Conservation (phyloP, 2,113 vertebrate species). For the Pseudorhombus dupliciocellatus region DNA sequence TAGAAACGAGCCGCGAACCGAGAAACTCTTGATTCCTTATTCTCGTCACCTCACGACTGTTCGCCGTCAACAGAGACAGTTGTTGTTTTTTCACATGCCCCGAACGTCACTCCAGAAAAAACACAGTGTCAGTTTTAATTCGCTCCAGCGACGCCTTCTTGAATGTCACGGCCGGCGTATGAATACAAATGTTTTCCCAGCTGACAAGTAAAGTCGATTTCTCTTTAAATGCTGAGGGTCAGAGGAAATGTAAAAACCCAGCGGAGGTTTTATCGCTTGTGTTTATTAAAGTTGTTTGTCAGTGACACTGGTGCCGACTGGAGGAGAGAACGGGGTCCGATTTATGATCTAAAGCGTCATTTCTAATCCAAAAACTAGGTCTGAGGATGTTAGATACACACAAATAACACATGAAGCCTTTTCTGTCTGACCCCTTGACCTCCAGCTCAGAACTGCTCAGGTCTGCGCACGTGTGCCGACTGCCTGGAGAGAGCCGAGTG, state of each 20-base stretch:
- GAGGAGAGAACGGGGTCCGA: no score
- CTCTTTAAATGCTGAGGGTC: conserved; percentile 46
- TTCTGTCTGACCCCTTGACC: background rate
- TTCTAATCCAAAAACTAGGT: no score
- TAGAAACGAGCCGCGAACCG: background rate
- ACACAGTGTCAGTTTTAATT: conserved; percentile 56
- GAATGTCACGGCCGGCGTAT: conserved; percentile 65
- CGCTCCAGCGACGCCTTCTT: conserved; percentile 37
- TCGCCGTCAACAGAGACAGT: background rate
- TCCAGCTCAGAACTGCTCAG: conserved; percentile 94
- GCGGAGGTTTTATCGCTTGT: background rate
- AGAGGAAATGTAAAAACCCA: conserved; percentile 11
- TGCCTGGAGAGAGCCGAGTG: conserved; percentile 93
- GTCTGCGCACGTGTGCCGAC: conserved; percentile 89
- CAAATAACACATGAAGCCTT: background rate
- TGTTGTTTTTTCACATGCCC: conserved; percentile 3
- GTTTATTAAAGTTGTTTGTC: no score
- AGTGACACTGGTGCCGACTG: no score
- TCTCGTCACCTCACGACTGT: conserved; percentile 1
- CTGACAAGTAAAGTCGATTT: conserved; percentile 46
- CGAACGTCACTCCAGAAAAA: conserved; percentile 29
- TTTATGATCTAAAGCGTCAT: no score
- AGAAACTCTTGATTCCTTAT: background rate
- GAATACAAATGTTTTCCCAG: conserved; percentile 57
- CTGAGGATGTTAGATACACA: no score